A percentile compares a stretch with the other conserved stretches of the same genome.
Evolutionary conservation across 2,888 invertebrate genomes (phyloP).

Genomic region (Lasioglossum marginatum): DNA sequence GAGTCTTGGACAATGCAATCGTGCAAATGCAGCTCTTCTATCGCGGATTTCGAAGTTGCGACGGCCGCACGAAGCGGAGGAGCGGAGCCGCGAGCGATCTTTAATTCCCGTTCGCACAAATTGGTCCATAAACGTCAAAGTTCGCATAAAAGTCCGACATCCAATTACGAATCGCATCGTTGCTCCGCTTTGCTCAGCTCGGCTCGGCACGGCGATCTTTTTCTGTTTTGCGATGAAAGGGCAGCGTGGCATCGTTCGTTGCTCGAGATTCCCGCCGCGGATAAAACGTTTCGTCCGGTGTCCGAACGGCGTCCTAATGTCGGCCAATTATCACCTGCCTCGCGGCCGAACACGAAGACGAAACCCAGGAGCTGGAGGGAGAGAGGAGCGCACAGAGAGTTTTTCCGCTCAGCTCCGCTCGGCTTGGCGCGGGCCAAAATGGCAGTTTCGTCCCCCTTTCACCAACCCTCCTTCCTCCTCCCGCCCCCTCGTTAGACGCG

Average conservation of each 20-base stretch:
- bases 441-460: conserved; percentile 19
- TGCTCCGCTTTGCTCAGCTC: background rate
- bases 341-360: background rate
- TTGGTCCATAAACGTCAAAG: conserved; percentile 1
- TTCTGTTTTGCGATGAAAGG: background rate
- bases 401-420: background rate
- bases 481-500: conserved; percentile 37
- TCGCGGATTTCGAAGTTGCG: background rate
- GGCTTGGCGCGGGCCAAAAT: conserved; percentile 41
- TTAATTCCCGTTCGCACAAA: background rate
- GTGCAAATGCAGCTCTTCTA: background rate
- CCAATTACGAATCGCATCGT: conserved; percentile 2
- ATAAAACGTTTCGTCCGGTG: background rate
- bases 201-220: background rate
- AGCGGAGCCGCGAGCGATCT: background rate
- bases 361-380: background rate
- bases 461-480: background rate
- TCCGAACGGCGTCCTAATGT: conserved; percentile 1
- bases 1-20: background rate
- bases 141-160: background rate
- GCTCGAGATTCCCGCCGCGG: background rate
- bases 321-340: conserved; percentile 22
- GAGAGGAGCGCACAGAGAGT: background rate
- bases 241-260: background rate
- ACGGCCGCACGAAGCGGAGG: background rate